Evolutionary conservation across 2,888 invertebrate species (phyloP).

Genomic region (Tyria jacobaeae): DNA sequence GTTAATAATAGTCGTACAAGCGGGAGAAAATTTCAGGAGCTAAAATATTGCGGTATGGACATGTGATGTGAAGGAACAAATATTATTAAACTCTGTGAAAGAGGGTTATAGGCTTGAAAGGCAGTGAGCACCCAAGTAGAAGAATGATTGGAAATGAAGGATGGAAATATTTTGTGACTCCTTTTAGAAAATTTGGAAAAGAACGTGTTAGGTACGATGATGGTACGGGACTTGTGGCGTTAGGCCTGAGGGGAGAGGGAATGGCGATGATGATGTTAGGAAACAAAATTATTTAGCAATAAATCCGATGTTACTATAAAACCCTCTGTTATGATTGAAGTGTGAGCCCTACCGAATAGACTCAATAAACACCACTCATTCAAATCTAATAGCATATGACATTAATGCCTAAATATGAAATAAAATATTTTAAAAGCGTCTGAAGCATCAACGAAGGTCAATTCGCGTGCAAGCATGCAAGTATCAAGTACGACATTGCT

Average conservation of each 20-base stretch:
- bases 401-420: conserved; percentile 17
- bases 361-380: conserved; percentile 16
- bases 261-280: no score
- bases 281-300: neutral
- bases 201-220: no score
- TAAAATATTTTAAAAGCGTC: conserved; percentile 19
- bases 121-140: no score
- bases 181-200: no score
- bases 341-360: conserved; percentile 9
- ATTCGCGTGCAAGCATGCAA: conserved; percentile 10
- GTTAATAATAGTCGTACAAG: neutral
- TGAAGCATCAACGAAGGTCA: conserved; percentile 15
- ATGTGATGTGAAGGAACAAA: no score
- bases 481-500: conserved; percentile 8
- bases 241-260: no score
- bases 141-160: no score
- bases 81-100: no score
- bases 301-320: neutral
- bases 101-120: no score
- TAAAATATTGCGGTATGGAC: neutral
- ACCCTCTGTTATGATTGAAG: neutral
- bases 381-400: conserved; percentile 19
- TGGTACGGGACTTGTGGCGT: no score
- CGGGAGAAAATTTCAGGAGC: neutral
- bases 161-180: no score